Conservation (phyloP, 2,888 invertebrate genomes). For the Caenorhabditis macrosperma region DNA sequence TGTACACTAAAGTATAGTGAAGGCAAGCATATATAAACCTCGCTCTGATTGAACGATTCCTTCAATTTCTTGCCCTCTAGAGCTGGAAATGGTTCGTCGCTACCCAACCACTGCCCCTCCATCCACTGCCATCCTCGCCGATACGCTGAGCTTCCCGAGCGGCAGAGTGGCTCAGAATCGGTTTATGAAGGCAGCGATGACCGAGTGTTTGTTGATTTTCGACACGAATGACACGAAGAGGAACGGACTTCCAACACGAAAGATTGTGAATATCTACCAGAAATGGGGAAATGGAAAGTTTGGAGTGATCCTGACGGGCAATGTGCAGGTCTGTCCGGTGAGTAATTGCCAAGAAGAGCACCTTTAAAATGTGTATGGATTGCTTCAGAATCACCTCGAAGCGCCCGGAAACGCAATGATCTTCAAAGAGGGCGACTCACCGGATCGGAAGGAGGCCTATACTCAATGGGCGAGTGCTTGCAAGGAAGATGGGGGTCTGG, state of each 20-base stretch:
- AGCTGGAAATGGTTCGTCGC: slow-evolving; percentile 40
- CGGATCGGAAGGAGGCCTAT: slow-evolving; percentile 16
- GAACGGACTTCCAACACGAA: slow-evolving; percentile 59
- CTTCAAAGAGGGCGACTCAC: slow-evolving; percentile 26
- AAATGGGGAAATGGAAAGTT: slow-evolving; percentile 69
- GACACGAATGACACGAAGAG: slow-evolving; percentile 8
- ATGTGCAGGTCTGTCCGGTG: slow-evolving; percentile 41
- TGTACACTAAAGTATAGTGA: no score
- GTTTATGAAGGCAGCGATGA: slow-evolving; percentile 41
- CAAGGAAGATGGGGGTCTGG: slow-evolving; percentile 64
- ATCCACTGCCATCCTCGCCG: slow-evolving; percentile 35
- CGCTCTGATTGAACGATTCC: no score
- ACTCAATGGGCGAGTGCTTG: slow-evolving; percentile 36
- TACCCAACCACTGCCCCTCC: slow-evolving; percentile 17
- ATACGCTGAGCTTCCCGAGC: slow-evolving; percentile 36
- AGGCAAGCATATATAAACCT: no score
- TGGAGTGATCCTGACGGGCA: slow-evolving; percentile 70
- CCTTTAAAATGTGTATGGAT: no score
- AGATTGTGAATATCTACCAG: slow-evolving; percentile 56
- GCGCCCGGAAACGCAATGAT: slow-evolving; percentile 36
- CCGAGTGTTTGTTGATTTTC: background rate
- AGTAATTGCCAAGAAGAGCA: no score
- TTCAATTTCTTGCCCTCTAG: no score
- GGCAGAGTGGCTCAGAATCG: slow-evolving; percentile 57
- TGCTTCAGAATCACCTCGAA: slow-evolving; percentile 26